Percentiles rank a stretch among this genome's conserved stretches.
phyloP scores from a whole-genome alignment of 2,888 invertebrate species.

The Himalopsyche japonica region DNA sequence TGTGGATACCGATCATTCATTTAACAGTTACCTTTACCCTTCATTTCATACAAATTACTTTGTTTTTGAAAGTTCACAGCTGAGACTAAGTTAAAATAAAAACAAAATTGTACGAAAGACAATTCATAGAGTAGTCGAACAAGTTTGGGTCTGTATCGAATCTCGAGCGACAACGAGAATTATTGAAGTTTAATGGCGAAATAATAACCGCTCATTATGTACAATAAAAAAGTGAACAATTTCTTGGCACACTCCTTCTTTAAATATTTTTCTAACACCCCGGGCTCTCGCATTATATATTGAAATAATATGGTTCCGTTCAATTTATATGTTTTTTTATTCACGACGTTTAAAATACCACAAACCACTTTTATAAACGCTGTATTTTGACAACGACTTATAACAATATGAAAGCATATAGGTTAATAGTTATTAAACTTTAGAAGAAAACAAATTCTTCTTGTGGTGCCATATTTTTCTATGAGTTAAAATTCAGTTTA shows the following conservation, averaged over 20 bases:
- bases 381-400: too few relatives aligned
- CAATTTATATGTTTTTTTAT: neutral
- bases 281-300: neutral
- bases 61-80: neutral
- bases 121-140: neutral
- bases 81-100: neutral
- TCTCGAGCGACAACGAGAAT: neutral
- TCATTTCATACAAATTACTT: too few relatives aligned
- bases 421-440: too few relatives aligned
- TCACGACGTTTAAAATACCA: neutral
- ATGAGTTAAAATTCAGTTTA: too few relatives aligned
- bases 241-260: neutral
- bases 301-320: neutral
- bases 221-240: slow-evolving; percentile 5
- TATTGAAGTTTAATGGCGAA: neutral
- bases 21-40: too few relatives aligned
- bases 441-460: too few relatives aligned
- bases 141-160: neutral
- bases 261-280: neutral
- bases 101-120: neutral
- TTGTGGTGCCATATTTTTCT: too few relatives aligned
- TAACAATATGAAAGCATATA: too few relatives aligned
- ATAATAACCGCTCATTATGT: slow-evolving; percentile 8
- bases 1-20: too few relatives aligned
- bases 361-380: neutral